A percentile compares a stretch with the other conserved stretches of the same genome.
Evolutionary conservation across 1,140 invertebrate genomes (phyloP).

Genomic region (Zaprionus camerounensis): DNA sequence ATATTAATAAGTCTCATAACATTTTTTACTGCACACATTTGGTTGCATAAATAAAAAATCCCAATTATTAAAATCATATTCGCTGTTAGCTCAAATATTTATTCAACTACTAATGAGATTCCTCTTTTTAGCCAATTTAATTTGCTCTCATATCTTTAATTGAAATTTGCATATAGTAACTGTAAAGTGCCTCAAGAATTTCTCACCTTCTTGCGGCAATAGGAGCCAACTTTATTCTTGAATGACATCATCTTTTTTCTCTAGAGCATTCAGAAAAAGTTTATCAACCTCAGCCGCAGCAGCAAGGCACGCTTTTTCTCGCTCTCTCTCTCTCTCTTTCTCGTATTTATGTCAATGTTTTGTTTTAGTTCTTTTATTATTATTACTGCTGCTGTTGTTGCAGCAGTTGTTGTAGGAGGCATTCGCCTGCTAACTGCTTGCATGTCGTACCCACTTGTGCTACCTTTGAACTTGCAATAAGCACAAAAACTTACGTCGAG

Average conservation of each 20-base stretch:
- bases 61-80: neutral
- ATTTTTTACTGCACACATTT: neutral
- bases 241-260: conserved; percentile 48
- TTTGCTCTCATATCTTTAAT: neutral
- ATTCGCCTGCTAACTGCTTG: conserved; percentile 49
- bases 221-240: conserved; percentile 11
- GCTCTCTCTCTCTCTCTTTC: conserved; percentile 38
- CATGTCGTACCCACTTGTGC: conserved; percentile 78
- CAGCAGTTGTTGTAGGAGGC: conserved; percentile 24
- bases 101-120: too few species aligned
- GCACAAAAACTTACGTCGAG: conserved; percentile 62
- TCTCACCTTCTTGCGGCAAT: conserved; percentile 17
- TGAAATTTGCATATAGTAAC: neutral
- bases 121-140: neutral
- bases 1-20: neutral
- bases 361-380: conserved; percentile 54
- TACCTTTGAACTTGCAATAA: conserved; percentile 73
- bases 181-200: neutral
- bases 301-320: conserved; percentile 34
- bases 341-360: conserved; percentile 78
- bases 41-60: neutral
- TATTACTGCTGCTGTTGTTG: conserved; percentile 31
- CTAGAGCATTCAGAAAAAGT: conserved; percentile 62
- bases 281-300: conserved; percentile 58
- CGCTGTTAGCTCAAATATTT: neutral